Evolutionary conservation across 2,797 vertebrate genomes (phyloP).

Genomic region (Silurus aristotelis): DNA sequence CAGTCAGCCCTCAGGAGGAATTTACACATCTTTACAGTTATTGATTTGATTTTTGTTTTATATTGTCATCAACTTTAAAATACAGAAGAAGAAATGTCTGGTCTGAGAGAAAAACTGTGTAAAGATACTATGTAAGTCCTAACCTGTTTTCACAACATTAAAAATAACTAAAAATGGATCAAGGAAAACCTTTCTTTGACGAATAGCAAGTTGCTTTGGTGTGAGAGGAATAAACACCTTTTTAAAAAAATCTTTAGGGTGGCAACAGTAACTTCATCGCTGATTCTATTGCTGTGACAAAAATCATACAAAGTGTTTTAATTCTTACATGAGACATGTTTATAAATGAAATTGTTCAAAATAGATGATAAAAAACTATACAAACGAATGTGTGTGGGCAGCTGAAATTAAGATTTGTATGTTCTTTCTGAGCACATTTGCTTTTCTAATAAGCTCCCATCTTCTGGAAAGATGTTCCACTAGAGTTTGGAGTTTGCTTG

Average conservation of each 20-base stretch:
- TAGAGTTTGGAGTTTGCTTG: too few relatives aligned
- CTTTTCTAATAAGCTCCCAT: too few relatives aligned
- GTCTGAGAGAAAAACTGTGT: neutral
- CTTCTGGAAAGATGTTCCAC: too few relatives aligned
- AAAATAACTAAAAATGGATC: neutral
- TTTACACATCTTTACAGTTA: too few relatives aligned
- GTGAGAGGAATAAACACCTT: neutral
- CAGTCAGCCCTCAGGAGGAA: neutral
- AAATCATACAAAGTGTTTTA: neutral
- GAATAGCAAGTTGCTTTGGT: neutral
- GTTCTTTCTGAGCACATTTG: too few relatives aligned
- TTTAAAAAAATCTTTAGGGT: too few relatives aligned
- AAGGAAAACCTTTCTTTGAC: neutral
- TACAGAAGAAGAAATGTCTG: neutral
- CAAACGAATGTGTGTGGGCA: too few relatives aligned
- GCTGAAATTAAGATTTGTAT: too few relatives aligned
- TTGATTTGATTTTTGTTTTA: neutral
- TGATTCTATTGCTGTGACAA: neutral
- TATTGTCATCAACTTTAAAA: neutral
- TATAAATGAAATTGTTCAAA: neutral
- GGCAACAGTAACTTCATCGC: neutral
- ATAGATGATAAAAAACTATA: too few relatives aligned
- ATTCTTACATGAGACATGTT: neutral
- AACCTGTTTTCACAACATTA: neutral
- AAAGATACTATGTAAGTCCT: neutral